Conservation (phyloP, 2,797 vertebrate species). For the Macropus fuliginosus region DNA sequence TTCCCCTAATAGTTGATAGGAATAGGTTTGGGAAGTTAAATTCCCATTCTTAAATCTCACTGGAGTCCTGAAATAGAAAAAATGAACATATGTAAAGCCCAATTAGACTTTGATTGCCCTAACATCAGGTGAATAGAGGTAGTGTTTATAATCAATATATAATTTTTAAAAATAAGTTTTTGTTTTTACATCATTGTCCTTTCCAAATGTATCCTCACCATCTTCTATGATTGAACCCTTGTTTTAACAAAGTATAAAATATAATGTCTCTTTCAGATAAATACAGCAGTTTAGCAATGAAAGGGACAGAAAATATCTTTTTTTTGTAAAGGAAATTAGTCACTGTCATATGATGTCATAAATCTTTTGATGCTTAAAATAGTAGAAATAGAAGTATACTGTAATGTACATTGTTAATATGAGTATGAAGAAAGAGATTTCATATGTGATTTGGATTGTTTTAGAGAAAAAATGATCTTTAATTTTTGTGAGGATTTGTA, state of each 20-base stretch:
- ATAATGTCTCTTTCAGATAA: background rate
- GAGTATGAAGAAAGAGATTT: background rate
- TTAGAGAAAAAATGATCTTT: background rate
- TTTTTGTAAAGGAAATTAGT: background rate
- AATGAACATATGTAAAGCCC: background rate
- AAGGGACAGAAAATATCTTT: background rate
- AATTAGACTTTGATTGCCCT: background rate
- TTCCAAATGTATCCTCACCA: background rate
- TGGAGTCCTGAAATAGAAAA: background rate
- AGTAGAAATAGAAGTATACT: background rate
- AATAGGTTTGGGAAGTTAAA: background rate
- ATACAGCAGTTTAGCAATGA: background rate
- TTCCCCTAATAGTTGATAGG: background rate
- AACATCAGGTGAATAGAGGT: background rate
- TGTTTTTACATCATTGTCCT: background rate
- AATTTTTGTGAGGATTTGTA: background rate
- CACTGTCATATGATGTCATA: background rate
- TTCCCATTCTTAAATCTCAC: background rate
- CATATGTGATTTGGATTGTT: background rate
- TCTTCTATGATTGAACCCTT: constrained; percentile 5
- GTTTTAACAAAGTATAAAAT: background rate
- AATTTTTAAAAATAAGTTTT: background rate
- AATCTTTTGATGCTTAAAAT: background rate
- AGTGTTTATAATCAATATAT: background rate
- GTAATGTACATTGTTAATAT: background rate